Conservation (phyloP, 2,888 invertebrate genomes). For the Diogma glabrata region DNA sequence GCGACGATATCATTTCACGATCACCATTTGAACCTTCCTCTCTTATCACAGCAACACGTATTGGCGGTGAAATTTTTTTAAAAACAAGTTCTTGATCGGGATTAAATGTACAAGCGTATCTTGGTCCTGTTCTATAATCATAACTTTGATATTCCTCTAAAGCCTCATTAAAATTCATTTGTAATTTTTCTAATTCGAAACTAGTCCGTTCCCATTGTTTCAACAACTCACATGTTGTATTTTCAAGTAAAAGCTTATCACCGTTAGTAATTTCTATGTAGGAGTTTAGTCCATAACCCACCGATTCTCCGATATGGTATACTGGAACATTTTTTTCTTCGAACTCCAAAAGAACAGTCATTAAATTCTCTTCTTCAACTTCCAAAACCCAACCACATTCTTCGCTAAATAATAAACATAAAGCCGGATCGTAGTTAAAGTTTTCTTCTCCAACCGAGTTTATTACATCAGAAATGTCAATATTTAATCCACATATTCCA, state of each 20-base stretch:
- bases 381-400: conserved; percentile 81
- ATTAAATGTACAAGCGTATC: conserved; percentile 60
- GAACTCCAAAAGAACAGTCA: conserved; percentile 50
- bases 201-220: conserved; percentile 94
- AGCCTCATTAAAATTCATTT: conserved; percentile 70
- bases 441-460: conserved; percentile 30
- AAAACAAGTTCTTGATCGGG: conserved; percentile 42
- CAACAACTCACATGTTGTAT: conserved; percentile 54
- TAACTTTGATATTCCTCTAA: conserved; percentile 65
- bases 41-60: conserved; percentile 79
- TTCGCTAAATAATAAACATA: conserved; percentile 69
- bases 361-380: conserved; percentile 43
- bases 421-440: conserved; percentile 32
- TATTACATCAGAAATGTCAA: conserved; percentile 40
- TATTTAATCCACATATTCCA: conserved; percentile 67
- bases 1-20: conserved; percentile 89
- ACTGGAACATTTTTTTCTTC: conserved; percentile 48
- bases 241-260: conserved; percentile 40
- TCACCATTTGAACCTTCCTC: conserved; percentile 95
- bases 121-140: conserved; percentile 53
- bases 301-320: conserved; percentile 54
- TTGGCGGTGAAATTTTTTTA: conserved; percentile 33
- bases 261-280: conserved; percentile 22
- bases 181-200: conserved; percentile 74
- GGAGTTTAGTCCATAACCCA: conserved; percentile 50